Evolutionary conservation across 2,888 invertebrate genomes (phyloP), one percentile per base, ranked within the genome.

Genomic region (Drosophila maculinotata): DNA sequence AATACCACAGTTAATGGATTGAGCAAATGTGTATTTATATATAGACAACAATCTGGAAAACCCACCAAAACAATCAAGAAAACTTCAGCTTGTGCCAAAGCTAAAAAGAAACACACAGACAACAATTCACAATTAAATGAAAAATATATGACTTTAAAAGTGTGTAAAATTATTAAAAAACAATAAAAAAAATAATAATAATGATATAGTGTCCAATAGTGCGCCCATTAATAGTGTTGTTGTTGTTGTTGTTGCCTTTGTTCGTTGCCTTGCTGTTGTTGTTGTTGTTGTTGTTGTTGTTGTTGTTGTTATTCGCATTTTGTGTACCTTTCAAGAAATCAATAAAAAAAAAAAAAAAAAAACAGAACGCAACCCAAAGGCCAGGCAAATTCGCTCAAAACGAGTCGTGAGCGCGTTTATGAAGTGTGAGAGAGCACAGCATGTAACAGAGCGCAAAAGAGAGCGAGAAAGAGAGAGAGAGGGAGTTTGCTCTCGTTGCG

Each of bases 291-390:
- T 56, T 60, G 45, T 49, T 70, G 57, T 49, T 64, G 65, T 69
- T 70, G 69, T 75, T 84, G 79, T 77, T 88, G 79, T 77, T 87
- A 80, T 84, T 84, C 78, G 83, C 86, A 84, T 86, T 88, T 88
- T 87, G 86, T 86, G 86, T 87, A 88, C 82, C 89, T 89, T 89
- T 88, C 83, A 89, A 89, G 81, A 89, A 89, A 89, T 89, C 89
- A 89, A 89, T 89, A 89, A 89, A 89, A 84, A 69, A 75, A 88
- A 81, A 65, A n/a, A n/a, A n/a, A n/a, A 74, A 79, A 52, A 67
- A 67, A 71, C 84, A 89, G 80, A 76, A 70, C 75, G 68, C 76
- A 72, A 49, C 70, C 71, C 64, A 77, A 68, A 74, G 78, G 71
- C 76, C 77, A 78, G 56, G 67, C 69, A 80, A 78, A 79, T 79